A percentile compares a stretch with the other conserved stretches of the same genome.
These are phyloP conservation scores for Brachypodius melanocephalos DNA, from an alignment of 2,113 vertebrate species.

Conservation along the genomic window DNA sequence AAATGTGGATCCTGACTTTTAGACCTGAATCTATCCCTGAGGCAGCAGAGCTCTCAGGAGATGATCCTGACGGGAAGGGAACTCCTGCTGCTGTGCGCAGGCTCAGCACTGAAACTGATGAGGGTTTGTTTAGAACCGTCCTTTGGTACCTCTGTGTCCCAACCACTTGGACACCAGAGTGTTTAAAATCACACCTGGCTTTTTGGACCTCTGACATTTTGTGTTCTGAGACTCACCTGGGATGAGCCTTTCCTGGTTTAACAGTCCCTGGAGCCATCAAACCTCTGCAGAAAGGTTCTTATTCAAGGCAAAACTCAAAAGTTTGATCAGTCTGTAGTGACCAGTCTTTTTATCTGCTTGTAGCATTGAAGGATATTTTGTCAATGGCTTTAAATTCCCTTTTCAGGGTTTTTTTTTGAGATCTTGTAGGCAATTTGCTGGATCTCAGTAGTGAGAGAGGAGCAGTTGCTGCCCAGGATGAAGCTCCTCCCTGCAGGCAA, in stretches of 20 bases:
- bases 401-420: not conserved
- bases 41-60: not conserved
- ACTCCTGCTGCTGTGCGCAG: not conserved
- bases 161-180: fast-evolving
- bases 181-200: not conserved
- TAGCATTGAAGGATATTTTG: not conserved
- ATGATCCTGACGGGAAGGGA: not conserved
- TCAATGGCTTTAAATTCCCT: not conserved
- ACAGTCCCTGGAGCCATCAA: not conserved
- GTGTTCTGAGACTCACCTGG: not conserved
- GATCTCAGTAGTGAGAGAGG: not conserved
- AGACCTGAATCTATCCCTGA: not conserved
- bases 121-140: not conserved
- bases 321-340: not conserved
- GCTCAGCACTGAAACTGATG: not conserved
- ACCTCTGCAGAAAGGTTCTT: not conserved
- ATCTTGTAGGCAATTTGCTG: not conserved
- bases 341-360: not conserved
- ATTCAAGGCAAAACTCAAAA: not conserved
- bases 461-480: not conserved
- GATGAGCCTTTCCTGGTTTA: not conserved
- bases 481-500: not conserved
- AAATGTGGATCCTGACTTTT: not conserved
- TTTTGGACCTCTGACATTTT: not conserved
- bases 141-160: not conserved